Conservation (phyloP, 2,888 invertebrate genomes). For the Pseudococcus jackbeardsleyi region DNA sequence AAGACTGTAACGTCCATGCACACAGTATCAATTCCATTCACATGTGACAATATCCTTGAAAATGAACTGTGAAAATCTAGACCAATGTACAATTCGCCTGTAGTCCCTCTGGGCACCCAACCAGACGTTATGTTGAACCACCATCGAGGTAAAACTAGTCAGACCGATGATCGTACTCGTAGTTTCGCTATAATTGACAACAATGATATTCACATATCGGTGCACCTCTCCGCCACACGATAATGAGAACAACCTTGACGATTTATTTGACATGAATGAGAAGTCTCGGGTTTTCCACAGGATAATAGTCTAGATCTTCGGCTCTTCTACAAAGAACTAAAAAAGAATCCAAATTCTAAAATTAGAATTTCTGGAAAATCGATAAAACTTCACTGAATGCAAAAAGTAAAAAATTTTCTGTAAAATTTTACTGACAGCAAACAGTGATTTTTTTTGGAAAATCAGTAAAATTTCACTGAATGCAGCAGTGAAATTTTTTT, state of each 20-base stretch:
- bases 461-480: too few species aligned
- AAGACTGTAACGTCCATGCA: neutral
- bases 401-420: too few species aligned
- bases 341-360: too few species aligned
- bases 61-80: constrained; percentile 21
- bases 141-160: neutral
- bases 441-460: too few species aligned
- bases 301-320: neutral
- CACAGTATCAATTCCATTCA: neutral
- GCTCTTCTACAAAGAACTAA: too few species aligned
- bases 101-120: neutral
- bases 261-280: neutral
- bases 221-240: neutral
- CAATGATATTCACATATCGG: neutral
- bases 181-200: constrained; percentile 14
- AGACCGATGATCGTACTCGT: neutral
- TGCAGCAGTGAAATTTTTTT: too few species aligned
- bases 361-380: too few species aligned
- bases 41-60: constrained; percentile 20
- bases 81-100: neutral
- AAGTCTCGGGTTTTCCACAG: neutral
- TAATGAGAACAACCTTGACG: constrained; percentile 34
- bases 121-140: neutral
- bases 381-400: too few species aligned
- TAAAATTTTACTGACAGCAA: too few species aligned